Conservation (phyloP, 2,888 invertebrate genomes). For the Furcula furcula region DNA sequence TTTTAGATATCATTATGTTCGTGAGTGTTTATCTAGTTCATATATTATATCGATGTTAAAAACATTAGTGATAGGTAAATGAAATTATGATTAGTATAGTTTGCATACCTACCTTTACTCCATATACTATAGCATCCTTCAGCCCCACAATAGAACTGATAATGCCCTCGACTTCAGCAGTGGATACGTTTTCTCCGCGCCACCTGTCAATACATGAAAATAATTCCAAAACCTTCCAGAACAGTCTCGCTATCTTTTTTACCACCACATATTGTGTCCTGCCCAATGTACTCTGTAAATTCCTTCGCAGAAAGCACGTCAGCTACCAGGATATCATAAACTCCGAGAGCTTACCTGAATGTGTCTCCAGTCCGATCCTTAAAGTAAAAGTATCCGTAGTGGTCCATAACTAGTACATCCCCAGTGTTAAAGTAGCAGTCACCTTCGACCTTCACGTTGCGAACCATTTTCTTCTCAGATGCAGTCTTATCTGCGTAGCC, state of each 20-base stretch:
- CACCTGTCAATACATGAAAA: conserved; percentile 86
- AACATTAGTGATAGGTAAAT: no score
- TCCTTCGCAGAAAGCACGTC: no score
- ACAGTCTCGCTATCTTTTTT: no score
- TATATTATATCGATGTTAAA: no score
- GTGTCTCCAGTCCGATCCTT: conserved; percentile 94
- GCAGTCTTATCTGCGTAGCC: conserved; percentile 84
- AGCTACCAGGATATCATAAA: conserved; percentile 5
- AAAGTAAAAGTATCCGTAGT: conserved; percentile 96
- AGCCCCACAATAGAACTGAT: conserved; percentile 90
- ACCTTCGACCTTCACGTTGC: conserved; percentile 89
- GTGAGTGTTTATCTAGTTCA: no score
- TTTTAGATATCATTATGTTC: no score
- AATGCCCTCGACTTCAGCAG: conserved; percentile 96
- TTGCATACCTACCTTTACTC: conserved; percentile 90
- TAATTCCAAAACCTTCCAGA: no score
- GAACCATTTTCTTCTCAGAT: conserved; percentile 92
- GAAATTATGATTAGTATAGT: no score
- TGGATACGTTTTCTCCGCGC: conserved; percentile 98
- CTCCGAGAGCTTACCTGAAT: conserved; percentile 66
- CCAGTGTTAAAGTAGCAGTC: conserved; percentile 96
- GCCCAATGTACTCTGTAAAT: no score
- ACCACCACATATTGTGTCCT: no score
- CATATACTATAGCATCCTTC: conserved; percentile 93
- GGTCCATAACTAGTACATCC: conserved; percentile 95